Conservation (phyloP, 35 echinoderm and acorn worm species). For the Anneissia japonica region DNA sequence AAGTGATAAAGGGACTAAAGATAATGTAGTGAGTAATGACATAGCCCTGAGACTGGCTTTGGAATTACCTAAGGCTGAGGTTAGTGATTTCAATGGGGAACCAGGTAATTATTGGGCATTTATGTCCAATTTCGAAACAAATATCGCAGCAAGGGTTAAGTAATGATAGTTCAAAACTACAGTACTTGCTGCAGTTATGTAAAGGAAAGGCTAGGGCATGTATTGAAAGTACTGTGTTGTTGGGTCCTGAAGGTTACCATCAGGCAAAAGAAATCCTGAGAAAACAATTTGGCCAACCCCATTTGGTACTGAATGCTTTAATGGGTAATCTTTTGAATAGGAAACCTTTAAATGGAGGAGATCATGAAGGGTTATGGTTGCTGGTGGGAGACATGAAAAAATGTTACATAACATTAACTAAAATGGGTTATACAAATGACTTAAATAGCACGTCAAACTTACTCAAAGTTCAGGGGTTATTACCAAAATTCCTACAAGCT, state of each 20-base stretch:
- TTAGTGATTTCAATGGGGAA: constrained; percentile 1
- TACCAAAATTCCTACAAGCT: background rate
- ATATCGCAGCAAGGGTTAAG: constrained; percentile 2
- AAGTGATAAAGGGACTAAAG: too few species aligned
- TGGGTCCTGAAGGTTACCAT: constrained; percentile 14
- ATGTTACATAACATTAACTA: constrained; percentile 18
- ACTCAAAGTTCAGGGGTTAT: constrained; percentile 4
- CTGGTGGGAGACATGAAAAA: constrained; percentile 30
- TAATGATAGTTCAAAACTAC: constrained; percentile 10
- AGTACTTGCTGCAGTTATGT: constrained; percentile 16
- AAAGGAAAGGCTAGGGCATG: background rate
- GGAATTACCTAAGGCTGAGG: constrained; percentile 5
- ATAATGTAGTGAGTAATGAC: background rate
- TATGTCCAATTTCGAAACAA: constrained; percentile 10
- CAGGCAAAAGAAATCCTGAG: constrained; percentile 9
- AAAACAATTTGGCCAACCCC: constrained; percentile 37
- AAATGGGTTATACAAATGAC: constrained; percentile 14
- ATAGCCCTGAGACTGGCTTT: constrained; percentile 2
- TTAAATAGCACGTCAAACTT: constrained; percentile 26
- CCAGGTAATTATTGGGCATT: constrained; percentile 13
- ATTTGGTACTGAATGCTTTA: constrained; percentile 29
- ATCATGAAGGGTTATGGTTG: constrained; percentile 9
- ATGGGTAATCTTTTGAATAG: constrained; percentile 3
- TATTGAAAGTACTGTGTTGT: constrained; percentile 4
- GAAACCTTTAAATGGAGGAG: constrained; percentile 1